A percentile compares a stretch with the other conserved stretches of the same genome.
These are phyloP conservation scores for Margarornis squamiger DNA, from an alignment of 2,797 vertebrate genomes.

Conservation along the genomic window DNA sequence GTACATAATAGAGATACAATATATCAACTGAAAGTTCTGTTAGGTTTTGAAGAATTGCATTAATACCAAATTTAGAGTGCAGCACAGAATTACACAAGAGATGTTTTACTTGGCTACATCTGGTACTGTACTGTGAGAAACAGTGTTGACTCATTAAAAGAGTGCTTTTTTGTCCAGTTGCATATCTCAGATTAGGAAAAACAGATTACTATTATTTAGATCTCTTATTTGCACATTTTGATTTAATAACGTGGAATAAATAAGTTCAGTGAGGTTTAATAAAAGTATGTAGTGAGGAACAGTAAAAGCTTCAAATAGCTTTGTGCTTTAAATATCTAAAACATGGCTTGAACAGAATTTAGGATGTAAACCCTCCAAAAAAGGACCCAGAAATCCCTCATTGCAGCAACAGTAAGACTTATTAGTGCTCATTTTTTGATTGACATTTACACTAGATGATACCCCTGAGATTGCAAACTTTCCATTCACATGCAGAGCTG, in stretches of 20 bases:
- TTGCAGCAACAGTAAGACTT: not conserved
- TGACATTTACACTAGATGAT: not conserved
- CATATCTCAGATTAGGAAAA: not conserved
- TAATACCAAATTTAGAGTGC: not conserved
- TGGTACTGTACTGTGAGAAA: not conserved
- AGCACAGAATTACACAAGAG: constrained; percentile 2
- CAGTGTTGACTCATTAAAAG: not conserved
- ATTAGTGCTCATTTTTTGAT: not conserved
- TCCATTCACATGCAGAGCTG: not conserved
- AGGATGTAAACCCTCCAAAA: not conserved
- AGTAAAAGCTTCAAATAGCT: not conserved
- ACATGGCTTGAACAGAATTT: not conserved
- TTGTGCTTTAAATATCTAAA: constrained; percentile 2
- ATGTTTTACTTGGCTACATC: not conserved
- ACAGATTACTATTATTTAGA: not conserved
- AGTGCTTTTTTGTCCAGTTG: not conserved
- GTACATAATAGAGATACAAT: constrained; percentile 40
- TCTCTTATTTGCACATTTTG: not conserved
- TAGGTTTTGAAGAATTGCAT: constrained; percentile 38
- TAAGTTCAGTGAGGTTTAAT: not conserved
- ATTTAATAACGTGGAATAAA: not conserved
- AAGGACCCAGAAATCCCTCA: not conserved
- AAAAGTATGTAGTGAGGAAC: not conserved
- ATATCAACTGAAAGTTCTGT: constrained; percentile 40
- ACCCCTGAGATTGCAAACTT: not conserved